Base-by-base conservation (phyloP, 2,888 invertebrate genomes). In the Bellardia bayeri region DNA sequence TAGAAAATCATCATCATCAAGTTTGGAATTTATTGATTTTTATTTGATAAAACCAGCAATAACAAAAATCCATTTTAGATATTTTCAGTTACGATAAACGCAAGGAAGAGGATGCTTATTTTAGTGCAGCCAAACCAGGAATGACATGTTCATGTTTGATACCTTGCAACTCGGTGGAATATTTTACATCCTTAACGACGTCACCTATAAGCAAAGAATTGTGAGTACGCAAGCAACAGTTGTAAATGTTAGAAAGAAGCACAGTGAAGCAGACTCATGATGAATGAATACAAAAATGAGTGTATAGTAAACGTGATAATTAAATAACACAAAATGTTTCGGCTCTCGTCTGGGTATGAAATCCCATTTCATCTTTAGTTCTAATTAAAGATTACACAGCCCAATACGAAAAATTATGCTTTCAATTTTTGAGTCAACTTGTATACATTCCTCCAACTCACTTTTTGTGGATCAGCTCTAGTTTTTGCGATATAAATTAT, bases 111-210 rank as follows among this genome's bases (percentile, higher is more conserved):
- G 92, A 92, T 30, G 89, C 88, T 0, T 92, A 89, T 76, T 91
- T 92, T 23, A 91, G 91, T 45, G 90, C 90, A 82, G 86, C 89
- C 30, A 91, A 91, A 63, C 90, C 91, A 14, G 93, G 93, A 74
- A 93, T 93, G 92, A 89, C 91, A 7, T 93, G 93, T 80, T 90
- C 90, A 8, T 93, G 93, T 66, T 68, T 92, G 61, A 91, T 91
- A n/a, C 91, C 91, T 71, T 93, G 93, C 40, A 90, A 91, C 87
- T 85, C 90, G 3, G 49, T 93, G 3, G 91, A 93, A 33, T 93
- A 92, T 82, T 92, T 86, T 75, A 90, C 91, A 37, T 89, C 89
- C 54, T 89, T 89, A 9, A 92, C 89, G 71, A 91, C 90, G 23
- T 83, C 91, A 78, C 91, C 92, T 0, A 72, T 91, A 68, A 37